phyloP scores from a whole-genome alignment of 2,113 vertebrate species.

The Catharus fuscescens region DNA sequence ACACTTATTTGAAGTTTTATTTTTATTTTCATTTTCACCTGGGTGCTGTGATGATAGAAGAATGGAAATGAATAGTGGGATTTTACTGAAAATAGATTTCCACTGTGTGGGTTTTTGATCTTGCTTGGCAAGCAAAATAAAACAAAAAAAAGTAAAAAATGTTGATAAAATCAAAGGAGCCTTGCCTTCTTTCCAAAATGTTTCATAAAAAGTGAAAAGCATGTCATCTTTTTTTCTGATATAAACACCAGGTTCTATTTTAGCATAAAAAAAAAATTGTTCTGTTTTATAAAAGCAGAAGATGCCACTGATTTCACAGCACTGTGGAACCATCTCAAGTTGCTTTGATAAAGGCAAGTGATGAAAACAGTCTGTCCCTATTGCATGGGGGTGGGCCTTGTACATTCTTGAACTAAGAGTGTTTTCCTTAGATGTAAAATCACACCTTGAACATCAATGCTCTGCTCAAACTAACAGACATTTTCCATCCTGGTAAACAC shows the following conservation, averaged over 20 bases:
- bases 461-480: neutral
- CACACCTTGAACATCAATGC: neutral
- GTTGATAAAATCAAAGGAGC: neutral
- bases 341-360: neutral
- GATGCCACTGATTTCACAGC: neutral
- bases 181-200: neutral
- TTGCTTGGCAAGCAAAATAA: neutral
- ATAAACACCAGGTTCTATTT: neutral
- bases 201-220: neutral
- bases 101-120: neutral
- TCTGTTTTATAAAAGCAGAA: neutral
- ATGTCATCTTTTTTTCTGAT: neutral
- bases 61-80: fast-evolving
- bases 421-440: neutral
- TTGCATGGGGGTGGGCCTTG: too few relatives aligned
- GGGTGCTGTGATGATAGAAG: neutral
- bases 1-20: neutral
- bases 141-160: neutral
- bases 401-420: neutral
- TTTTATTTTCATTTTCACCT: neutral
- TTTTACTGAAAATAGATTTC: neutral
- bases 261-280: neutral
- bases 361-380: neutral
- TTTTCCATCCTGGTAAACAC: fast-evolving
- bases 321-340: fast-evolving